Evolutionary conservation across 2,113 vertebrate genomes (phyloP).

Genomic region (Oncorhynchus masou): DNA sequence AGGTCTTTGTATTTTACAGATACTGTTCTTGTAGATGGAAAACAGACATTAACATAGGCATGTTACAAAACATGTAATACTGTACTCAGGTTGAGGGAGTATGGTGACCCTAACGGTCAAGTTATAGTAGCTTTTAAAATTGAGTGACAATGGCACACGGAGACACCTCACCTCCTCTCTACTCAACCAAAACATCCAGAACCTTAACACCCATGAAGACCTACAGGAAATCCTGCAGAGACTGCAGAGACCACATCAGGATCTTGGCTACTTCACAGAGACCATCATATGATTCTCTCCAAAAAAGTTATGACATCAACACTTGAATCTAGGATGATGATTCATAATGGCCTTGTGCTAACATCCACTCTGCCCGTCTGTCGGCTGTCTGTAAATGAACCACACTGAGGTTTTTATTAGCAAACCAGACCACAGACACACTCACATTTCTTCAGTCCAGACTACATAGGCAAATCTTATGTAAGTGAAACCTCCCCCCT

Average conservation of each 20-base stretch:
- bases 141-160: no score
- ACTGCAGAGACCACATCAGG: background rate
- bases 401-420: background rate
- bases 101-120: no score
- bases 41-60: no score
- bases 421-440: background rate
- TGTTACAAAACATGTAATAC: no score
- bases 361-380: background rate
- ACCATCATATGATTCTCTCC: background rate
- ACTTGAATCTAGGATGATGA: background rate
- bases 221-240: background rate
- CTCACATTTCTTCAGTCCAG: background rate
- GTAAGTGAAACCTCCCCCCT: no score
- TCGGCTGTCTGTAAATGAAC: background rate
- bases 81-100: no score
- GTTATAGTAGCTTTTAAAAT: no score
- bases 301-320: background rate
- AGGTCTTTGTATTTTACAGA: no score
- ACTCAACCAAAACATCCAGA: background rate
- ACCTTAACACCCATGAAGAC: background rate
- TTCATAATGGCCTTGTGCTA: background rate
- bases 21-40: no score
- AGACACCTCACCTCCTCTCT: background rate
- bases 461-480: no score
- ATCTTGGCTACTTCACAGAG: background rate